Evolutionary conservation across 1,140 invertebrate genomes (phyloP), one percentile per base, ranked within the genome.

Genomic region (Anastatus disparis): DNA sequence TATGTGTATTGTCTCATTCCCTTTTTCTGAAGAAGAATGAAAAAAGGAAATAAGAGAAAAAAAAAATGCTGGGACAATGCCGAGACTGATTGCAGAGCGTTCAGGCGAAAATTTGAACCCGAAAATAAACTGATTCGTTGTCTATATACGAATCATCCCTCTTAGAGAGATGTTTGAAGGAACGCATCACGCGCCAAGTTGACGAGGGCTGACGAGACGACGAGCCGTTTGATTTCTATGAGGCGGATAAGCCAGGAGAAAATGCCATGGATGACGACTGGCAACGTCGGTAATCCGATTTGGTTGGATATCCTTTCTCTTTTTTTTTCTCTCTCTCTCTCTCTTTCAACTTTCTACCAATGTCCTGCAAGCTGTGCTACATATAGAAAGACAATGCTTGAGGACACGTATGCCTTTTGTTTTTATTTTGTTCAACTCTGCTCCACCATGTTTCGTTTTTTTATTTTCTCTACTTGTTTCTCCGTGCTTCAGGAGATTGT

Each of bases 61-160:
- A 38, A 29, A 70, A 64, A 69, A 59, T 69, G 27, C 17, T 48
- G 24, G 77, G 72, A 82, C 82, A 81, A 82, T 81, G 77, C 76
- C 59, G 58, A 40, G 77, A 73, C 79, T 83, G 82, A 83, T 83
- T 83, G 81, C 78, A 73, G 74, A 70, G 59, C 78, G 77, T 62
- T 77, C 75, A 70, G 70, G 75, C 69, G 78, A 82, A 82, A 82
- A 81, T 77, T 82, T 79, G 81, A 78, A 74, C 77, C 77, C 75
- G 78, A 79, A 83, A 83, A 82, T 79, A 80, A 81, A 83, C 75
- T 74, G 76, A 79, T 78, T 74, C 46, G 56, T 22, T 35, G 50
- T 53, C 52, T 53, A 27, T 53, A 29, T 56, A 7, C 53, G n/a
- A 56, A 24, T 59, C 38, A 38, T 42, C 56, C 52, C 52, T 31